Evolutionary conservation across 1,140 invertebrate genomes (phyloP).

Genomic region (Drosophila nannoptera): DNA sequence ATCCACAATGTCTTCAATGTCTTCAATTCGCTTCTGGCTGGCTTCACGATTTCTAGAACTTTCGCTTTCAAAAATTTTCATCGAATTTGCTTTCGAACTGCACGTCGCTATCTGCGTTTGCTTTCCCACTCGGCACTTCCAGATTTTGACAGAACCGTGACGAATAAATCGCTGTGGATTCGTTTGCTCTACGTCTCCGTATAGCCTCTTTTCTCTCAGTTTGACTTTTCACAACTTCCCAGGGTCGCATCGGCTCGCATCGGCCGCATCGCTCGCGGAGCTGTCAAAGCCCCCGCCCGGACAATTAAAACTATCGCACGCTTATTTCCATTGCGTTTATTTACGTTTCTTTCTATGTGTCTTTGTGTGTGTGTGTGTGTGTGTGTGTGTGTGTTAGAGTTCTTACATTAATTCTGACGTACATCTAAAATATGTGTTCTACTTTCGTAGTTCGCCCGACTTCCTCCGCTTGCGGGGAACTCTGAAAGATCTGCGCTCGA

Average conservation of each 20-base stretch:
- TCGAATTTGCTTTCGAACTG: conserved; percentile 21
- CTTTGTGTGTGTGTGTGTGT: neutral
- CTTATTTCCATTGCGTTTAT: conserved; percentile 45
- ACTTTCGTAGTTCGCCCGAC: conserved; percentile 6
- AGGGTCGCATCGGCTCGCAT: conserved; percentile 34
- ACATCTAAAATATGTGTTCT: conserved; percentile 73
- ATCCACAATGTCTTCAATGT: too few relatives aligned
- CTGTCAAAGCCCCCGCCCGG: conserved; percentile 37
- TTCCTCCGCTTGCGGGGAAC: conserved; percentile 15
- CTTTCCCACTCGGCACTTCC: conserved; percentile 23
- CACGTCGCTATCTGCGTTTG: conserved; percentile 29
- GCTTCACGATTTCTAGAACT: conserved; percentile 12
- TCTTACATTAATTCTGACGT: conserved; percentile 72
- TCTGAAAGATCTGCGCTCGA: conserved; percentile 6
- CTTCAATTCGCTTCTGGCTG: conserved; percentile 14
- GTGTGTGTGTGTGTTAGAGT: conserved; percentile 21
- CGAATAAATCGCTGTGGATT: conserved; percentile 60
- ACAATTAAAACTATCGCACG: conserved; percentile 2
- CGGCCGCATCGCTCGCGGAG: neutral
- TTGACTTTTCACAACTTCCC: conserved; percentile 28
- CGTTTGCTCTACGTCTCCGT: conserved; percentile 46
- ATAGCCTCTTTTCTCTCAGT: conserved; percentile 18
- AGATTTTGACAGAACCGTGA: conserved; percentile 41
- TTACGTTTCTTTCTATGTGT: conserved; percentile 38
- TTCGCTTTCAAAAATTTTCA: conserved; percentile 20